A percentile compares a stretch with the other conserved stretches of the same genome.
Evolutionary conservation across 2,113 vertebrate genomes (phyloP).

Genomic region (Pygoscelis antarcticus): DNA sequence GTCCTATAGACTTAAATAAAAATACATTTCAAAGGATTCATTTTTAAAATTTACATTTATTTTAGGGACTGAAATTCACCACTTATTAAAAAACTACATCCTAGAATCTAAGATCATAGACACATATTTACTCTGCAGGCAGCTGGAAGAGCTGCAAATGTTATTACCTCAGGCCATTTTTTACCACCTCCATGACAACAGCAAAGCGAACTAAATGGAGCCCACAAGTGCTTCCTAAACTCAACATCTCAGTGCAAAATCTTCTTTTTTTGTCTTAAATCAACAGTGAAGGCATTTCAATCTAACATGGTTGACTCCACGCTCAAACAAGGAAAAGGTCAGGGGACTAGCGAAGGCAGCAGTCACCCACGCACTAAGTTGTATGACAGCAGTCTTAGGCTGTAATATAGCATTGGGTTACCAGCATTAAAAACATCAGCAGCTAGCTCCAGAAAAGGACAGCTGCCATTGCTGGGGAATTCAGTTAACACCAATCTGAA

Average conservation of each 20-base stretch:
- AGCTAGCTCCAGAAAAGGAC: not conserved
- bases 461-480: not conserved
- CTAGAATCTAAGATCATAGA: not conserved
- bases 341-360: not conserved
- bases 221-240: not conserved
- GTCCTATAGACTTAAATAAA: not conserved
- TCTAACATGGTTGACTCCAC: not conserved
- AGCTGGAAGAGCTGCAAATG: conserved; percentile 33
- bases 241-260: not conserved
- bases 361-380: not conserved
- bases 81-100: not conserved
- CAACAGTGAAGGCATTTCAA: conserved; percentile 30
- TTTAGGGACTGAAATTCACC: not conserved
- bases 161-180: conserved; percentile 22
- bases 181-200: conserved; percentile 38
- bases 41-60: not conserved
- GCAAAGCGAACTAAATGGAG: not conserved
- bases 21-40: not conserved
- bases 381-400: not conserved
- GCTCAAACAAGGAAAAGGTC: conserved; percentile 24
- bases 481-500: not conserved
- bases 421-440: not conserved
- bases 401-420: not conserved
- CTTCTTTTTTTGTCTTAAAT: not conserved
- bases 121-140: not conserved